Evolutionary conservation across 1,140 invertebrate species (phyloP).

Genomic region (Druon quercuslanigerum): DNA sequence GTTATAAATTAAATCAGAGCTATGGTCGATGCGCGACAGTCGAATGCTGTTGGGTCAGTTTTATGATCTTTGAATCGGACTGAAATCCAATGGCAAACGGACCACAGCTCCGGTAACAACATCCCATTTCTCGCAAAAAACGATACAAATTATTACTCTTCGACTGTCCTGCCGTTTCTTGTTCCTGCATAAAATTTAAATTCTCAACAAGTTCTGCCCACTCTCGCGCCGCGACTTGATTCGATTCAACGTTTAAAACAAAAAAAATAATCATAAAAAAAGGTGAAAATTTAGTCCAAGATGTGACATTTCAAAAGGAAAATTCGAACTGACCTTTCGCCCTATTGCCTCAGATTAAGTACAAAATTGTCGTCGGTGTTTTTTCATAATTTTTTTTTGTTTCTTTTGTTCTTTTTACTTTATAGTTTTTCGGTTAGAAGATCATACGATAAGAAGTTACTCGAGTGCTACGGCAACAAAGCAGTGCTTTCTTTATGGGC

Average conservation of each 20-base stretch:
- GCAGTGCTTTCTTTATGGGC: slow-evolving; percentile 13
- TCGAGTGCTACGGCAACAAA: slow-evolving; percentile 26
- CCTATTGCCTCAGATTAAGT: slow-evolving; percentile 39
- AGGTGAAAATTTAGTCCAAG: slow-evolving; percentile 8
- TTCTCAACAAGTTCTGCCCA: slow-evolving; percentile 26
- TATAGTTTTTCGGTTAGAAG: slow-evolving; percentile 20
- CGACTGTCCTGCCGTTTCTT: slow-evolving; percentile 29
- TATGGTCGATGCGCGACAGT: slow-evolving; percentile 60
- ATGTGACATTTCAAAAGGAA: slow-evolving; percentile 27
- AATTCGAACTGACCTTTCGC: slow-evolving; percentile 20
- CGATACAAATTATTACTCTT: slow-evolving; percentile 56
- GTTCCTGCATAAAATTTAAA: slow-evolving; percentile 16
- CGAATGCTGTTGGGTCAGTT: slow-evolving; percentile 38
- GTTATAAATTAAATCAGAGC: slow-evolving; percentile 63
- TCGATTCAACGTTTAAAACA: slow-evolving; percentile 32
- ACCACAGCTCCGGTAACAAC: slow-evolving; percentile 55
- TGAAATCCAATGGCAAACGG: slow-evolving; percentile 38
- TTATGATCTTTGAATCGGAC: slow-evolving; percentile 28
- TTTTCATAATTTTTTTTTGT: slow-evolving; percentile 29
- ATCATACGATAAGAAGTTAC: slow-evolving; percentile 16
- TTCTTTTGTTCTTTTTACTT: slow-evolving; percentile 8
- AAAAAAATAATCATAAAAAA: background rate
- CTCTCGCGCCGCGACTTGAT: slow-evolving; percentile 33
- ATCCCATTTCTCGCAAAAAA: slow-evolving; percentile 48
- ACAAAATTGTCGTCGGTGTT: slow-evolving; percentile 42